Percentiles rank a stretch among this genome's conserved stretches.
Conservation (phyloP, 2,888 invertebrate species). For the Cetonia aurata region DNA sequence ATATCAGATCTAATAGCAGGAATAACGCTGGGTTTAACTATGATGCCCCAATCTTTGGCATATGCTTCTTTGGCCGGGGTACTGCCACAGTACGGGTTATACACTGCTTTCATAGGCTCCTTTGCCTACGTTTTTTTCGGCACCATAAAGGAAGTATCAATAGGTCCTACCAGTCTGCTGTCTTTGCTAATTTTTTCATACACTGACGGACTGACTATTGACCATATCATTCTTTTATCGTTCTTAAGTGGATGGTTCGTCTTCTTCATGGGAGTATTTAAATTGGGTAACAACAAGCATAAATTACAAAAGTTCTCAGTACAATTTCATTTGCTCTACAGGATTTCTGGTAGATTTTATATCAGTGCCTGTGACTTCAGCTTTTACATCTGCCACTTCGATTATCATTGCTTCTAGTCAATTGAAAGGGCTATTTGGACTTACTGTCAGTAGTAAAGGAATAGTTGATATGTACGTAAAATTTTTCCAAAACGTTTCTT, state of each 20-base stretch:
- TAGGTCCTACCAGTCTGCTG: constrained; percentile 96
- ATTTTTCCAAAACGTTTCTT: constrained; percentile 67
- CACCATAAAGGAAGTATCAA: constrained; percentile 87
- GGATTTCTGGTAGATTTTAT: constrained; percentile 89
- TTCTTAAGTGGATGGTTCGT: constrained; percentile 85
- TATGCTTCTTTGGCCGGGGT: constrained; percentile 89
- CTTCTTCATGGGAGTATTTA: constrained; percentile 83
- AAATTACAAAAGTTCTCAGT: background rate
- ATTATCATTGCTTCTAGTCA: constrained; percentile 83
- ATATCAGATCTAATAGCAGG: constrained; percentile 90
- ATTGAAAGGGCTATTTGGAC: constrained; percentile 79
- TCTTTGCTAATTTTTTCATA: constrained; percentile 85
- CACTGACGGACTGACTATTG: constrained; percentile 76
- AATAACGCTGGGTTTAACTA: constrained; percentile 88
- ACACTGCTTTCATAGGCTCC: constrained; percentile 91
- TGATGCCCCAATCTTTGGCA: constrained; percentile 94
- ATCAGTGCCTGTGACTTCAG: constrained; percentile 84
- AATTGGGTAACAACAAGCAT: constrained; percentile 73
- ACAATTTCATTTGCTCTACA: constrained; percentile 60
- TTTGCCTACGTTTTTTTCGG: constrained; percentile 91
- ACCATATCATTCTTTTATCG: constrained; percentile 81
- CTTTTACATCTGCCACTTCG: constrained; percentile 88
- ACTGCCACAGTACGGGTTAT: constrained; percentile 91
- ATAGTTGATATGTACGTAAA: constrained; percentile 72
- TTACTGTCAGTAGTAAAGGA: constrained; percentile 77